A percentile compares a stretch with the other conserved stretches of the same genome.
phyloP scores from a whole-genome alignment of 2,113 vertebrate species.

The Brachyhypopomus occidentalis region DNA sequence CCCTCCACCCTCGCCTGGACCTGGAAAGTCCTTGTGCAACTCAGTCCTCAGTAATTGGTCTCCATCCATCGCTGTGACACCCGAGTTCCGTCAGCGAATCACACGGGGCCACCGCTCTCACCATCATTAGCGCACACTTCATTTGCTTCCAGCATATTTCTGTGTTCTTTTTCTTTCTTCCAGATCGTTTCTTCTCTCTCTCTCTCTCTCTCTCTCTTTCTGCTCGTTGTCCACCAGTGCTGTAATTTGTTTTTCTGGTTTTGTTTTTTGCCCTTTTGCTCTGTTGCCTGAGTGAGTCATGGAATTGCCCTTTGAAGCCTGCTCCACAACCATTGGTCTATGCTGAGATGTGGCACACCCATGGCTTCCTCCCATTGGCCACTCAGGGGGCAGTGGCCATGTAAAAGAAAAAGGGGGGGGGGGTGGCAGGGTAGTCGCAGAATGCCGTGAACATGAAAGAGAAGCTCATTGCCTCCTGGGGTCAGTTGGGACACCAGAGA shows the following conservation, averaged over 20 bases:
- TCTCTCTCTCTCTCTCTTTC: slow-evolving; percentile 17
- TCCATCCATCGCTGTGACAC: not conserved
- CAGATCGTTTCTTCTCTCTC: not conserved
- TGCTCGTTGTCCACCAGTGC: not conserved
- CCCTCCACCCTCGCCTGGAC: no score
- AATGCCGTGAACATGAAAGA: not conserved
- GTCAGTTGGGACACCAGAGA: not conserved
- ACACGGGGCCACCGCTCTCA: no score
- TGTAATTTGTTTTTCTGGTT: not conserved
- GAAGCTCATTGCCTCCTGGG: not conserved
- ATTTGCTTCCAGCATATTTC: not conserved
- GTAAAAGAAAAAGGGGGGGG: not conserved
- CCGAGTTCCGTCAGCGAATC: no score
- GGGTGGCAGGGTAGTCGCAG: no score
- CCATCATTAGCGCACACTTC: slow-evolving; percentile 17
- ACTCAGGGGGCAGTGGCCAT: not conserved
- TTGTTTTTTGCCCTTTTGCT: not conserved
- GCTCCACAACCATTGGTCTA: not conserved
- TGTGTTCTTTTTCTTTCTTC: not conserved
- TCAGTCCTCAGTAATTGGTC: slow-evolving; percentile 25
- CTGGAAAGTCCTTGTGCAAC: no score
- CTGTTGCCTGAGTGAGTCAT: not conserved
- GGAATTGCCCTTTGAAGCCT: not conserved
- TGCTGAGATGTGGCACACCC: not conserved
- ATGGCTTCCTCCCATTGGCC: not conserved